Percentiles rank a stretch among this genome's conserved stretches.
These are phyloP conservation scores for Neopelma chrysocephalum DNA, from an alignment of 2,797 vertebrate species.

Conservation along the genomic window DNA sequence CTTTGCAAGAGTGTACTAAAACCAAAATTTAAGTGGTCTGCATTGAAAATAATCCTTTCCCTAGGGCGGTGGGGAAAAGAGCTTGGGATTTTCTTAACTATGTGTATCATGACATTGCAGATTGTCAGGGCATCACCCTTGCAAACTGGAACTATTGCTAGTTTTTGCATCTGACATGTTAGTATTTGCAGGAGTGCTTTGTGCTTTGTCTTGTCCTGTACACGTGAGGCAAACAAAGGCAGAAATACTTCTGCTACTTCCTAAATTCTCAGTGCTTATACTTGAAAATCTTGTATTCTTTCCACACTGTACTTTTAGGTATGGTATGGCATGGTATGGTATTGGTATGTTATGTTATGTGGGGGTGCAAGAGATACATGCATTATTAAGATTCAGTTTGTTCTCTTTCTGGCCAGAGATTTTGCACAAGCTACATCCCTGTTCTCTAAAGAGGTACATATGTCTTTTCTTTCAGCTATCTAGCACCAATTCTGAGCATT, in stretches of 20 bases:
- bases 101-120: fast-evolving
- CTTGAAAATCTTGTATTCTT: neutral
- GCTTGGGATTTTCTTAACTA: neutral
- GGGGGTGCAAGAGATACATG: neutral
- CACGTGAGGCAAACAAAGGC: fast-evolving
- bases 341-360: neutral
- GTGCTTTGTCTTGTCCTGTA: neutral
- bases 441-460: fast-evolving
- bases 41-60: neutral
- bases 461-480: neutral
- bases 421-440: neutral
- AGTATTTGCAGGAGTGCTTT: neutral
- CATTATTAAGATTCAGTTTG: neutral
- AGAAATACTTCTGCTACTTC: neutral
- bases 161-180: neutral
- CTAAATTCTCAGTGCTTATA: neutral
- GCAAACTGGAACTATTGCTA: neutral
- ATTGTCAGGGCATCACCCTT: neutral
- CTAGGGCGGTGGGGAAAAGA: neutral
- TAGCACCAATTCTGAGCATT: neutral
- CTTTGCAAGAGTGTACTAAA: neutral
- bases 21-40: neutral
- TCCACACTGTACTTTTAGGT: neutral
- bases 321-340: neutral
- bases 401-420: neutral